Evolutionary conservation across 2,113 vertebrate species (phyloP), one percentile per base, ranked within the genome.

Genomic region (Nothoprocta pentlandii): DNA sequence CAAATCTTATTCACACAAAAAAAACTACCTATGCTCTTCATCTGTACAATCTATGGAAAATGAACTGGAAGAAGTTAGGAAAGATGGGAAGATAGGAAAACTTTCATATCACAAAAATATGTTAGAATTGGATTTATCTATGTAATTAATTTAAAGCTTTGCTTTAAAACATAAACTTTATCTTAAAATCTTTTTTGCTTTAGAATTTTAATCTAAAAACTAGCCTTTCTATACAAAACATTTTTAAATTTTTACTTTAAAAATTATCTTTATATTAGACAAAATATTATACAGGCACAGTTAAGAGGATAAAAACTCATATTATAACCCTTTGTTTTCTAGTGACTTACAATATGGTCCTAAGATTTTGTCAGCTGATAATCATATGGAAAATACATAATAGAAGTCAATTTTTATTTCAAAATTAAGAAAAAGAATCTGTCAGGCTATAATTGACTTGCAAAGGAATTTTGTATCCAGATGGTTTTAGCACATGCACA

Each of bases 191-290:
- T 80, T 85, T 93, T 90, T 88, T 96, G 16, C 63, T 92, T 94
- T 97, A 68, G 84, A 95, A 32, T 49, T 92, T 95, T 66, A 80
- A 95, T 94, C 95, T 97, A 97, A 96, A 96, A 97, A 97, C 71
- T 77, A 93, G 58, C 73, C 88, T 96, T 93, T 75, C 92, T 95
- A 96, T 91, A 96, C 96, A 97, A 97, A 86, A 81, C 80, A 91
- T 78, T 94, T 86, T 64, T 95, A 97, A 92, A 96, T 94, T 53
- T 92, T 80, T 79, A 51, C 36, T 91, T 93, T 95, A 80, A 85
- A 97, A 94, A 80, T 63, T 56, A 92, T 10, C 51, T 90, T 91
- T 92, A 89, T 85, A 86, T 91, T 94, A 97, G 77, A 92, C 70
- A 96, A 96, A 96, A 88, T 97, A 97, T 67, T 93, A 95, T 49